These are phyloP conservation scores for Pangasius larnaudii DNA, from an alignment of 2,797 vertebrate species.

Conservation along the genomic window DNA sequence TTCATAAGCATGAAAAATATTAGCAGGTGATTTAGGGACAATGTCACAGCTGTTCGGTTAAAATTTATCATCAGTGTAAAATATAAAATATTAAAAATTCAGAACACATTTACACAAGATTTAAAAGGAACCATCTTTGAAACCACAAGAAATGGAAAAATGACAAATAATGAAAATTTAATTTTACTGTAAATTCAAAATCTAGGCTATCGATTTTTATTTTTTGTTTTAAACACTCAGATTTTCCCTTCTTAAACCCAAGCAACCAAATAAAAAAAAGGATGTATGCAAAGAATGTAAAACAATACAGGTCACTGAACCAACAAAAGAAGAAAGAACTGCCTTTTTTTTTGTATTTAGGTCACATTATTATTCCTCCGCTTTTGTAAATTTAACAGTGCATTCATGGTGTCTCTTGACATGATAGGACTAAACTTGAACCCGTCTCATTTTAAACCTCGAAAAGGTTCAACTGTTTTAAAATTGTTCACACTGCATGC, in stretches of 20 bases:
- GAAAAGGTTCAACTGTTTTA: too few species aligned
- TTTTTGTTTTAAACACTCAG: not conserved
- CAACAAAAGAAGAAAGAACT: not conserved
- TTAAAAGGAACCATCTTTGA: not conserved
- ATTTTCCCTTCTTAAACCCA: not conserved
- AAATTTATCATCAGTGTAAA: not conserved
- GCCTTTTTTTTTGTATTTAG: not conserved
- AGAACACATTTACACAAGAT: not conserved
- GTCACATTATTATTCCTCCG: not conserved
- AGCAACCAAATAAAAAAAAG: not conserved
- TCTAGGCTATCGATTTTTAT: not conserved
- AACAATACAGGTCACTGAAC: not conserved
- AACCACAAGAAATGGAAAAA: not conserved
- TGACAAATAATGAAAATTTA: not conserved
- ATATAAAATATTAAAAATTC: not conserved
- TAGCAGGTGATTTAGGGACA: not conserved
- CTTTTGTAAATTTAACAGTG: not conserved
- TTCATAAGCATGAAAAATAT: not conserved
- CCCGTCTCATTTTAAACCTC: not conserved
- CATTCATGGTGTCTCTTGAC: not conserved
- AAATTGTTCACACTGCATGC: not conserved
- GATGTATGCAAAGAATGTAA: not conserved
- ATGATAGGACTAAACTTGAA: not conserved
- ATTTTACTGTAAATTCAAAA: not conserved
- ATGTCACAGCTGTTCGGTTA: not conserved